Evolutionary conservation across 2,888 invertebrate species (phyloP), one percentile per base, ranked within the genome.

Genomic region (Actias luna): DNA sequence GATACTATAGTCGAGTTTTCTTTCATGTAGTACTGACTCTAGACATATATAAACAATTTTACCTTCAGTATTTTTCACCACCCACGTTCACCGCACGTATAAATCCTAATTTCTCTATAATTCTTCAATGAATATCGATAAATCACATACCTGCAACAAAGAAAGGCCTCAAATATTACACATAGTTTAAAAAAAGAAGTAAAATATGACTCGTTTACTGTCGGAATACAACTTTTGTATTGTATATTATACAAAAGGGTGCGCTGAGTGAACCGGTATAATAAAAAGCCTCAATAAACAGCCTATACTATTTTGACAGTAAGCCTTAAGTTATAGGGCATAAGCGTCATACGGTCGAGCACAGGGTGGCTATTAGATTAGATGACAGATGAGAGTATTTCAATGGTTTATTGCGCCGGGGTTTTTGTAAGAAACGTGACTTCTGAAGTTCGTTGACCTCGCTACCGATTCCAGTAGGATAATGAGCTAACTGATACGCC

Each of bases 311-410:
- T 75, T 81, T 75, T 84, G 84, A 87, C 88, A 84, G 82, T 87
- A 87, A 89, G 83, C 83, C 79, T 84, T 87, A 87, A 88, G 77
- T 85, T 86, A 86, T 86, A 82, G 77, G 69, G 73, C 78, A 78
- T 85, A 85, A 84, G 83, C 76, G 77, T 79, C 80, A 80, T 70
- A 33, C n/a, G 10, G 39, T 7, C 50, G 25, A 69, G 69, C 71
- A 69, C 71, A 69, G 80, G 84, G 83, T 84, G 82, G 80, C 78
- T 84, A 80, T 81, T 84, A 83, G 85, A 84, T 83, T 83, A 84
- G 82, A 88, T 85, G 89, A 89, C 85, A 88, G 86, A 89, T 86
- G 87, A 85, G 81, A 79, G 82, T 84, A 83, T 84, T 79, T 79
- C 77, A 83, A 86, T 88, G 85, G 76, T 88, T 88, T 89, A 89